Evolutionary conservation across 1,140 invertebrate species (phyloP), one percentile per base, ranked within the genome.

Genomic region (Eupristina koningsbergeri): DNA sequence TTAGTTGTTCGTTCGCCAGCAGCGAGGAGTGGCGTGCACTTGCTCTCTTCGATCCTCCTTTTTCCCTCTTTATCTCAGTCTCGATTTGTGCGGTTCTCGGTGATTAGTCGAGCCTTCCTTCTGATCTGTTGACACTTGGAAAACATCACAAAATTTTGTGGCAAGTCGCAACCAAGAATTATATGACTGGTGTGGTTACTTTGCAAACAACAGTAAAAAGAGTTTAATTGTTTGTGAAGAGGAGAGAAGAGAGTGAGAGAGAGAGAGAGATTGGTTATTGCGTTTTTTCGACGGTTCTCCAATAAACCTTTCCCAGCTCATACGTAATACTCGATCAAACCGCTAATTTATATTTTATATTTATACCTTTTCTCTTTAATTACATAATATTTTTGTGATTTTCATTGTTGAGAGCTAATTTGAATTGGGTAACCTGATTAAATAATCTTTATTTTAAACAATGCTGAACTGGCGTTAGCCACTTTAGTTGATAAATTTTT

Each of bases 1-100:
- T 80, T 84, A 92, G 91, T 91, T 87, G 83, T 86, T 86, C 77
- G 85, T 86, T 82, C 87, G 88, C 90, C 88, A 88, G 86, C 89
- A 86, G 82, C 80, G n/a, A n/a, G n/a, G n/a, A n/a, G n/a, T 87
- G 84, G 86, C 84, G 84, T 85, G 85, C 87, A 89, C 83, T 86
- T 85, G 86, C n/a, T 31, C n/a, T 31, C 36, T 63, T 63, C 50
- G 76, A 79, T 80, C 77, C 53, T 39, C 41, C 36, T 53, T 26
- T n/a, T 74, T 71, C n/a, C n/a, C n/a, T n/a, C n/a, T 78, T 58
- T 61, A 31, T 58, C 36, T 50, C 67, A 6, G 64, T 31, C 39
- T 41, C 22, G 22, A 2, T 3, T 13, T 58, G n/a, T 26, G 58
- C 45, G 11, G 1, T 67, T 36, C n/a, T n/a, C n/a, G n/a, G n/a